Evolutionary conservation across 2,113 vertebrate genomes (phyloP), one percentile per base, ranked within the genome.

Genomic region (Tapirus terrestris): DNA sequence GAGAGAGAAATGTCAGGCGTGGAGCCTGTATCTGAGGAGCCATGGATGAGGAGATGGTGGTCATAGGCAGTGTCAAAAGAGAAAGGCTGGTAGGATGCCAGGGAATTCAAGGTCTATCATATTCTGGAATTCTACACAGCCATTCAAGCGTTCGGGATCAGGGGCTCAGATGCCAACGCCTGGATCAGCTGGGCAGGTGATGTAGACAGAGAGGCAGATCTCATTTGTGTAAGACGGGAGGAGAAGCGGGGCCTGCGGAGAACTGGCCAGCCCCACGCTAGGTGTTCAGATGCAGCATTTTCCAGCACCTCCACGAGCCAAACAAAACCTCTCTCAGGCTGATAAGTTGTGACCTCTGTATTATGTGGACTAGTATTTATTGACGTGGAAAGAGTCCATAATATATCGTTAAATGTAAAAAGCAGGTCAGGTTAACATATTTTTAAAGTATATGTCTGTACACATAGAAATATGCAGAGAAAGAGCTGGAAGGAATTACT

Each of bases 11-110:
- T 31, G 63, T 17, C 25, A 70, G 73, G 36, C 6, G 2, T 21
- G 7, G 63, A 63, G 6, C 6, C 56, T 61, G 9, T 17, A 2
- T 90, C n/a, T 3, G 43, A 83, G 73, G 33, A 61, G 33, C 79
- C 14, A 9, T 20, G 48, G 36, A 8, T 31, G 60, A 11, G 77
- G 17, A 75, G 8, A 0, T 3, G 21, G 58, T 58, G 70, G 92
- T 48, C 82, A 92, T 0, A 1, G 70, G 25, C 45, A 9, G 27
- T 4, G 65, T 70, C 53, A 0, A 43, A n/a, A 67, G 29, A 63
- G 79, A 83, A 25, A 18, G 4, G 2, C 1, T 0, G 21, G n/a
- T 39, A 12, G 27, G 33, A 25, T 4, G 6, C 18, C 14, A 3
- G 36, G n/a, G 58, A 36, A 43, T 10, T 45, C 43, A n/a, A 25